phyloP scores from a whole-genome alignment of 1,140 invertebrate species.

The Lysiphlebus fabarum region DNA sequence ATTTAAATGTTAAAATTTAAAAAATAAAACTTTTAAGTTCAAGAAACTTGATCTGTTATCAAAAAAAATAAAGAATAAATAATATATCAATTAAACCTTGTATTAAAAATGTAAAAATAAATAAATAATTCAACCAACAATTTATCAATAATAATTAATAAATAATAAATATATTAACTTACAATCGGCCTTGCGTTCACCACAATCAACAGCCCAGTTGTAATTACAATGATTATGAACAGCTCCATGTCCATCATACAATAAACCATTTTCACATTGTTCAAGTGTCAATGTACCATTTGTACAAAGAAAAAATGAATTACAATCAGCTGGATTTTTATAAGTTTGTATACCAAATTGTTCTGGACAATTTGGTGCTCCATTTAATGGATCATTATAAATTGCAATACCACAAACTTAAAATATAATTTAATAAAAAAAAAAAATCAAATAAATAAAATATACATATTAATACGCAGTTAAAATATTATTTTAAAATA shows the following conservation, averaged over 20 bases:
- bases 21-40: too few species aligned
- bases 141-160: too few species aligned
- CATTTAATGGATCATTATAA: conserved; percentile 28
- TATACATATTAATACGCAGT: background rate
- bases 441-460: background rate
- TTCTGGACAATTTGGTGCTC: conserved; percentile 64
- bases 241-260: conserved; percentile 84
- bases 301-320: conserved; percentile 84
- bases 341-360: conserved; percentile 72
- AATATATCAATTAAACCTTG: too few species aligned
- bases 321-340: conserved; percentile 78
- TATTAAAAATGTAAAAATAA: conserved; percentile 18
- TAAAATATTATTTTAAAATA: too few species aligned
- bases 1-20: too few species aligned
- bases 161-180: conserved; percentile 47
- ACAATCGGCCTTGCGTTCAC: conserved; percentile 78
- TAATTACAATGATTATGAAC: conserved; percentile 92
- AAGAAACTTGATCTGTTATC: too few species aligned
- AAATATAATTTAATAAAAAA: background rate
- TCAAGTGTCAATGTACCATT: conserved; percentile 88
- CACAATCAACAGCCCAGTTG: conserved; percentile 87
- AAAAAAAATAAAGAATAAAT: too few species aligned
- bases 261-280: conserved; percentile 85
- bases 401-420: background rate
- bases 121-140: background rate